Evolutionary conservation across 1,140 invertebrate genomes (phyloP).

Genomic region (Heterodera carotae): DNA sequence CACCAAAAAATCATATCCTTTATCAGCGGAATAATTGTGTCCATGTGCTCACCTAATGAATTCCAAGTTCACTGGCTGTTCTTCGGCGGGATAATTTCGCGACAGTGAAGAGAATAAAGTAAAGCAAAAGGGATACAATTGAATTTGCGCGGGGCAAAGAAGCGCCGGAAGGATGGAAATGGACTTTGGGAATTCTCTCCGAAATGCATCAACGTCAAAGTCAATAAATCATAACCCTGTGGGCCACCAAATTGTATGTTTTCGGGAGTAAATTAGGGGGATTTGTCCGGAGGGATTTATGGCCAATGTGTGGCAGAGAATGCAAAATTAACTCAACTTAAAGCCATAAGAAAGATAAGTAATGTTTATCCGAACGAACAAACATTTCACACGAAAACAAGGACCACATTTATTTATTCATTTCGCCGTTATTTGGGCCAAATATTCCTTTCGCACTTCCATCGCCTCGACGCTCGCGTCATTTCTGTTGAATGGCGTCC

Average conservation of each 20-base stretch:
- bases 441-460: conserved; percentile 40
- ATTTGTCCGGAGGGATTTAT: neutral
- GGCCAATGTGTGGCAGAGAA: neutral
- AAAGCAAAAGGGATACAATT: conserved; percentile 15
- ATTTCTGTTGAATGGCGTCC: conserved; percentile 84
- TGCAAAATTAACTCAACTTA: neutral
- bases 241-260: neutral
- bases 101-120: neutral
- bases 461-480: conserved; percentile 72
- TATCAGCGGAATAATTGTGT: too few relatives aligned
- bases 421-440: conserved; percentile 16
- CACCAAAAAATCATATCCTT: too few relatives aligned
- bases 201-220: neutral
- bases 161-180: neutral
- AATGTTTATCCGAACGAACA: neutral
- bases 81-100: too few relatives aligned
- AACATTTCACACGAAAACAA: neutral
- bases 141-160: conserved; percentile 11
- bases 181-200: neutral
- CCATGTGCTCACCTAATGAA: too few relatives aligned
- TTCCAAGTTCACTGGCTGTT: too few relatives aligned
- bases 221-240: neutral
- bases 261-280: neutral
- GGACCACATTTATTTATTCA: conserved; percentile 13
- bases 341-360: neutral